Percentiles rank a stretch among this genome's conserved stretches.
These are phyloP conservation scores for Coecobrya sp. DNA, from an alignment of 2,888 invertebrate genomes.

Conservation along the genomic window DNA sequence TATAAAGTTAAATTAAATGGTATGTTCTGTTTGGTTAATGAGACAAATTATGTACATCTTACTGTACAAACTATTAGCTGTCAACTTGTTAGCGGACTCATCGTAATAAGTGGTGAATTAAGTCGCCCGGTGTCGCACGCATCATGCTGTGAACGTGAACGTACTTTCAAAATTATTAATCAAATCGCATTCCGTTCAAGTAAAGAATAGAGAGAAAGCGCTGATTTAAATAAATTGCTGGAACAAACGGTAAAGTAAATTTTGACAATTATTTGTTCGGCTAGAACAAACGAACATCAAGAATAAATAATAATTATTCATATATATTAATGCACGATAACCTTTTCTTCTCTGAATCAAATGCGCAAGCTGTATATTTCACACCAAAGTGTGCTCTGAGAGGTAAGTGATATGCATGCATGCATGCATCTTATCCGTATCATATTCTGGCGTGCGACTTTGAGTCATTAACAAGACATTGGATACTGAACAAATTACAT, in stretches of 20 bases:
- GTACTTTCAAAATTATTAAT: constrained; percentile 1
- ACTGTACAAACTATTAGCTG: not conserved
- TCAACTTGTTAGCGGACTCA: constrained; percentile 14
- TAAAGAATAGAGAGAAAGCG: not conserved
- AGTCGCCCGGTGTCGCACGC: not conserved
- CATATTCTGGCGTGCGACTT: not conserved
- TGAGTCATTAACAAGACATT: constrained; percentile 21
- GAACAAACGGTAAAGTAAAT: not conserved
- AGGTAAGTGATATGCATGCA: not conserved
- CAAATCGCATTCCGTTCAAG: not conserved
- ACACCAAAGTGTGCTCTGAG: too few relatives aligned
- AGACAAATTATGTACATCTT: constrained; percentile 24
- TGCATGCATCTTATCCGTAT: not conserved
- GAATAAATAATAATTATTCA: too few relatives aligned
- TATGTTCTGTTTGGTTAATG: not conserved
- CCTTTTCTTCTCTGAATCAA: too few relatives aligned
- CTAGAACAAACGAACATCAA: too few relatives aligned
- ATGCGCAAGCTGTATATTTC: too few relatives aligned
- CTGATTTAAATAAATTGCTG: not conserved
- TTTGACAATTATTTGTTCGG: not conserved
- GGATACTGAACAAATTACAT: constrained; percentile 1
- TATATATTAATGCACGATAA: too few relatives aligned
- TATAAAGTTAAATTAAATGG: not conserved
- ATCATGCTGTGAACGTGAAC: not conserved
- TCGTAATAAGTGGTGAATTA: not conserved